Percentiles rank a stretch among this genome's conserved stretches.
Evolutionary conservation across 2,888 invertebrate species (phyloP).

Genomic region (Drosophila engyochracea): DNA sequence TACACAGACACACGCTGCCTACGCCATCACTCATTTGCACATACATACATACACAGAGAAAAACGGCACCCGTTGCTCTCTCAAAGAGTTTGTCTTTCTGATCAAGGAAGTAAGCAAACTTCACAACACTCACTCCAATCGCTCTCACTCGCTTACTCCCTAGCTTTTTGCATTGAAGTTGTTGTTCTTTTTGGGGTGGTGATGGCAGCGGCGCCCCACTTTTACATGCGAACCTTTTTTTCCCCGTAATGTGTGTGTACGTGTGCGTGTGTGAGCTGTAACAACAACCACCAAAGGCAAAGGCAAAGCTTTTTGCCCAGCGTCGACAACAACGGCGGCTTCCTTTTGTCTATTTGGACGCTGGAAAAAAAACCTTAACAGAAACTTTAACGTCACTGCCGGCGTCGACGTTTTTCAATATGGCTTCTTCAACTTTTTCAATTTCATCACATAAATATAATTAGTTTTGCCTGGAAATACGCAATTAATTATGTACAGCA

Average conservation of each 20-base stretch:
- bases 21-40: constrained; percentile 15
- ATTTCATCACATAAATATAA: constrained; percentile 46
- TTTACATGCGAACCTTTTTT: constrained; percentile 48
- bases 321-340: constrained; percentile 54
- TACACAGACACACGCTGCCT: constrained; percentile 9
- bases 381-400: constrained; percentile 62
- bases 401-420: constrained; percentile 66
- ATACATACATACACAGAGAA: constrained; percentile 20
- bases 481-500: constrained; percentile 15
- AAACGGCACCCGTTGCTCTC: constrained; percentile 44
- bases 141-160: constrained; percentile 48
- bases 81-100: constrained; percentile 48
- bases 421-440: constrained; percentile 64
- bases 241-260: constrained; percentile 16
- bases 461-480: constrained; percentile 26
- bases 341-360: constrained; percentile 74
- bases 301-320: constrained; percentile 64
- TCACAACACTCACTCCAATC: constrained; percentile 35
- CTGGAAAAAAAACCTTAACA: constrained; percentile 59
- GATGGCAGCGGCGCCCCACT: constrained; percentile 67
- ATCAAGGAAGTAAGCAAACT: constrained; percentile 64
- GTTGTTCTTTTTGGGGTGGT: constrained; percentile 59
- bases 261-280: constrained; percentile 49
- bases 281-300: constrained; percentile 75
- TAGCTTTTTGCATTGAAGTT: constrained; percentile 37